Evolutionary conservation across 2,888 invertebrate species (phyloP).

Genomic region (Panopea generosa): DNA sequence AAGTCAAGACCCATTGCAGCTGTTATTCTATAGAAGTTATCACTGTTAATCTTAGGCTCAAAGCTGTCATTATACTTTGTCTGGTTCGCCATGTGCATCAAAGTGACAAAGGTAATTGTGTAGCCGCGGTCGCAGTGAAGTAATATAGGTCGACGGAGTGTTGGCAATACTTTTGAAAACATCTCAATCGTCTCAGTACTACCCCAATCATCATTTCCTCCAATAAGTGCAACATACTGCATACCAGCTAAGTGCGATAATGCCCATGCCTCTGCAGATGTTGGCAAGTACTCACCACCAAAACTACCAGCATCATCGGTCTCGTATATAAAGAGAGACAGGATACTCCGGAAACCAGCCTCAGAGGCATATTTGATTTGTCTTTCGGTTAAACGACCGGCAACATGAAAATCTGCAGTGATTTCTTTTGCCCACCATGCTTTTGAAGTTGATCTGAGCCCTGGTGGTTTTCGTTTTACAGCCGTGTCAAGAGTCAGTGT

Average conservation of each 20-base stretch:
- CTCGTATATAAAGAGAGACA: slow-evolving; percentile 72
- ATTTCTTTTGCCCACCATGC: slow-evolving; percentile 81
- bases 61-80: slow-evolving; percentile 66
- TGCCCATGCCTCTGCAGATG: slow-evolving; percentile 66
- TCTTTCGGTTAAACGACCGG: slow-evolving; percentile 75
- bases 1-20: slow-evolving; percentile 77
- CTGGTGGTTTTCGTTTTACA: slow-evolving; percentile 63
- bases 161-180: slow-evolving; percentile 55
- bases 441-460: slow-evolving; percentile 72
- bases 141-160: slow-evolving; percentile 64
- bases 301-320: slow-evolving; percentile 60
- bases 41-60: slow-evolving; percentile 69
- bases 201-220: slow-evolving; percentile 71
- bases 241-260: slow-evolving; percentile 66
- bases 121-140: slow-evolving; percentile 72
- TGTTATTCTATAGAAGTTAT: slow-evolving; percentile 71
- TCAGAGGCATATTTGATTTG: slow-evolving; percentile 81
- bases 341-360: slow-evolving; percentile 76
- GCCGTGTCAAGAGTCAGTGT: slow-evolving; percentile 36
- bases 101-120: slow-evolving; percentile 72
- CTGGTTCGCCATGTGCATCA: slow-evolving; percentile 74
- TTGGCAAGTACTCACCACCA: slow-evolving; percentile 74
- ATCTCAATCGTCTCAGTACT: slow-evolving; percentile 72
- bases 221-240: slow-evolving; percentile 70
- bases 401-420: slow-evolving; percentile 74